phyloP scores from a whole-genome alignment of 2,888 invertebrate species.

The Ectobius pallidus region DNA sequence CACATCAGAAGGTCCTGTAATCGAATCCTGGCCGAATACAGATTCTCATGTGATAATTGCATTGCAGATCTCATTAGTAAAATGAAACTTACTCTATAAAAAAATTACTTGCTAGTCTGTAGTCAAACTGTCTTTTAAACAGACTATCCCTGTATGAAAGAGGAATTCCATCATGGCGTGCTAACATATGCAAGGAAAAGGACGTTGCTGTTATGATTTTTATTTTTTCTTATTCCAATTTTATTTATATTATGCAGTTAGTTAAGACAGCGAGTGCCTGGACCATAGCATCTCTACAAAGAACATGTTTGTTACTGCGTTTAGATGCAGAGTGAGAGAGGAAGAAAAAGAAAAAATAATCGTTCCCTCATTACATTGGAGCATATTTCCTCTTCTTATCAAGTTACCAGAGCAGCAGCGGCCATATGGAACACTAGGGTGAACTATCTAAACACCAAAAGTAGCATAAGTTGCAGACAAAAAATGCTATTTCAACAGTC shows the following conservation, averaged over 20 bases:
- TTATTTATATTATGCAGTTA: conserved; percentile 38
- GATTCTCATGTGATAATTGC: too few species aligned
- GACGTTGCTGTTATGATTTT: conserved; percentile 31
- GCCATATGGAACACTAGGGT: conserved; percentile 23
- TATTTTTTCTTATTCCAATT: conserved; percentile 26
- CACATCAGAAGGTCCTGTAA: too few species aligned
- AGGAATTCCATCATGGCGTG: conserved; percentile 33
- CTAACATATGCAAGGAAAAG: conserved; percentile 35
- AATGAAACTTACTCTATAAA: too few species aligned
- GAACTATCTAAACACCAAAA: conserved; percentile 6
- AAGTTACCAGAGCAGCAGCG: conserved; percentile 27
- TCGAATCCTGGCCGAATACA: too few species aligned
- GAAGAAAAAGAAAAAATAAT: conserved; percentile 25
- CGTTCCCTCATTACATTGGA: conserved; percentile 37
- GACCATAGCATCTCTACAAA: conserved; percentile 19
- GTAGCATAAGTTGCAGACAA: conserved; percentile 7
- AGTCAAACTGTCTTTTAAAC: conserved; percentile 5
- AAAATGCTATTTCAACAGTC: too few species aligned
- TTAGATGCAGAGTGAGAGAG: conserved; percentile 16
- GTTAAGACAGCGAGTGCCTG: conserved; percentile 32
- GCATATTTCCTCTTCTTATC: conserved; percentile 39
- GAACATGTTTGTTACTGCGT: conserved; percentile 31
- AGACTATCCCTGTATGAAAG: conserved; percentile 4
- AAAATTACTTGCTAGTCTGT: too few species aligned
- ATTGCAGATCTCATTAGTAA: too few species aligned